Conservation (phyloP, 1,140 invertebrate species). For the Ips nitidus region DNA sequence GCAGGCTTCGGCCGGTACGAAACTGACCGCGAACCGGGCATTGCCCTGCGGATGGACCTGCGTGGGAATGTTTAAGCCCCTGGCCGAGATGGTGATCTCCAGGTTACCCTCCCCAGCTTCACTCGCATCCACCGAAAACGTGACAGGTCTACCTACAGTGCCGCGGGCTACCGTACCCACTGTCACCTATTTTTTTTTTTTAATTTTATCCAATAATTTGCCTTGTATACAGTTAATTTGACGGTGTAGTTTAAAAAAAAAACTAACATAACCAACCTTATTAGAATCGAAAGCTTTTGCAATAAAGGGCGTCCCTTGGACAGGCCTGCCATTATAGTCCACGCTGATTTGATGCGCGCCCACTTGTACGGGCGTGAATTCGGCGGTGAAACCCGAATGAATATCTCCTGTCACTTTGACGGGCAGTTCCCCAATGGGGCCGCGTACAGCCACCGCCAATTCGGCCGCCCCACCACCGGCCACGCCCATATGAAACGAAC, state of each 20-base stretch:
- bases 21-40: conserved; percentile 90
- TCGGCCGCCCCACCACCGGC: conserved; percentile 84
- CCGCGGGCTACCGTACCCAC: conserved; percentile 84
- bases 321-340: conserved; percentile 87
- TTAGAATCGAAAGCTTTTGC: conserved; percentile 94
- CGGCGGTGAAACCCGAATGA: conserved; percentile 81
- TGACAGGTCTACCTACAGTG: conserved; percentile 80
- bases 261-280: conserved; percentile 31
- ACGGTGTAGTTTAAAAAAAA: no score
- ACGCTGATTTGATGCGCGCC: conserved; percentile 79
- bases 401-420: conserved; percentile 89
- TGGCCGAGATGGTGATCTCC: conserved; percentile 93
- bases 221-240: neutral
- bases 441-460: conserved; percentile 83
- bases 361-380: conserved; percentile 88
- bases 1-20: conserved; percentile 89
- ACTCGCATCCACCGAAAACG: conserved; percentile 93
- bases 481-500: conserved; percentile 86
- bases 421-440: conserved; percentile 76
- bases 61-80: conserved; percentile 92
- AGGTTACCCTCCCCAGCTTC: conserved; percentile 97
- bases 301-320: conserved; percentile 85
- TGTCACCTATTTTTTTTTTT: conserved; percentile 57
- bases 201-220: neutral
- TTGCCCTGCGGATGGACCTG: conserved; percentile 94